These are phyloP conservation scores for Eurystomus glaucurus DNA, from an alignment of 2,797 vertebrate species.

Conservation along the genomic window DNA sequence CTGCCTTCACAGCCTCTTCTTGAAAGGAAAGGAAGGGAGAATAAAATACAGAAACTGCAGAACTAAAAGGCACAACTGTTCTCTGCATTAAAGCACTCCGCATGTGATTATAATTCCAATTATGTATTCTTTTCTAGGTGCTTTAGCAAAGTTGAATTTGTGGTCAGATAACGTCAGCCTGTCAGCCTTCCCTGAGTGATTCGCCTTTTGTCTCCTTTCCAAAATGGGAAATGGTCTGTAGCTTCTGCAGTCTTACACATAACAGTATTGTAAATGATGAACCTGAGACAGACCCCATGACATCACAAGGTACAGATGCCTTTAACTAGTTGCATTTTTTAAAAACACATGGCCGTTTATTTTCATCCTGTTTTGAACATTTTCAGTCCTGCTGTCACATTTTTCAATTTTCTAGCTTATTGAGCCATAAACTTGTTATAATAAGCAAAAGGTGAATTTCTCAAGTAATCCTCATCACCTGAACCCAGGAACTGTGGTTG, in stretches of 20 bases:
- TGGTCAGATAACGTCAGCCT: not conserved
- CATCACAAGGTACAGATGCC: not conserved
- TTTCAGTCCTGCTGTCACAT: not conserved
- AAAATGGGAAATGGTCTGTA: not conserved
- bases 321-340: not conserved
- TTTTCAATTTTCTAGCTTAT: not conserved
- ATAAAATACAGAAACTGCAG: not conserved
- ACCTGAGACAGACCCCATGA: not conserved
- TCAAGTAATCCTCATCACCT: not conserved
- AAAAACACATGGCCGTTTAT: not conserved
- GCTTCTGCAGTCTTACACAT: not conserved
- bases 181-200: not conserved
- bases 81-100: not conserved
- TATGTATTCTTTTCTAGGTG: not conserved
- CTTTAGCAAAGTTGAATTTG: not conserved
- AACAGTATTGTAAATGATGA: not conserved
- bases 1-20: not conserved
- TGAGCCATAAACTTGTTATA: not conserved
- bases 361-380: not conserved
- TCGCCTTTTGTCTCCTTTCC: not conserved
- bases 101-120: not conserved
- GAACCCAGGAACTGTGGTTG: not conserved
- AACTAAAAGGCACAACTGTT: not conserved
- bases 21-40: not conserved
- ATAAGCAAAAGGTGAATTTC: constrained; percentile 26